Evolutionary conservation across 35 echinoderm and acorn worm genomes (phyloP).

Genomic region (Hemicentrotus pulcherrimus): DNA sequence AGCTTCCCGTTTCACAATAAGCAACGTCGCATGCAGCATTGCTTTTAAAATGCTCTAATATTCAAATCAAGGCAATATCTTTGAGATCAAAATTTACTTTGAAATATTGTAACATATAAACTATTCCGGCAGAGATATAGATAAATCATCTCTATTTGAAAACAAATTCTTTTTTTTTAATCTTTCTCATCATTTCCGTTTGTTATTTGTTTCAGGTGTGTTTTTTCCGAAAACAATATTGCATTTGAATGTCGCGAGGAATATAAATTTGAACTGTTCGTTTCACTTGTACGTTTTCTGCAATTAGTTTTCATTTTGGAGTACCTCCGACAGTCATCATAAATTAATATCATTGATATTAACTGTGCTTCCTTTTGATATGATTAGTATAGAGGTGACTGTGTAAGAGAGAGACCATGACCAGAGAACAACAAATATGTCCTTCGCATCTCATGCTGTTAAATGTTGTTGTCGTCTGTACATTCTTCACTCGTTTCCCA

Average conservation of each 20-base stretch:
- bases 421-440: slow-evolving; percentile 11
- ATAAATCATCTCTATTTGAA: neutral
- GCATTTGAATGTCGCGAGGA: too few species aligned
- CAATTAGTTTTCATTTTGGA: neutral
- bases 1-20: too few species aligned
- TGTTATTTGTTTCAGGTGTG: neutral
- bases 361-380: neutral
- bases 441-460: neutral
- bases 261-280: too few species aligned
- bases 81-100: too few species aligned
- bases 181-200: neutral
- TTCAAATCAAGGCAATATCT: too few species aligned
- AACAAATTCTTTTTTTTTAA: neutral
- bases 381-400: neutral
- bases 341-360: neutral
- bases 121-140: too few species aligned
- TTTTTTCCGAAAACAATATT: too few species aligned
- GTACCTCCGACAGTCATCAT: neutral
- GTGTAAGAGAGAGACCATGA: neutral
- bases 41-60: too few species aligned
- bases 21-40: too few species aligned
- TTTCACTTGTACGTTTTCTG: neutral
- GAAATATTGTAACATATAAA: too few species aligned
- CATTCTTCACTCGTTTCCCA: neutral
- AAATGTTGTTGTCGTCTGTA: neutral